Conservation (phyloP, 2,113 vertebrate species). For the Phylloscopus whistleri region DNA sequence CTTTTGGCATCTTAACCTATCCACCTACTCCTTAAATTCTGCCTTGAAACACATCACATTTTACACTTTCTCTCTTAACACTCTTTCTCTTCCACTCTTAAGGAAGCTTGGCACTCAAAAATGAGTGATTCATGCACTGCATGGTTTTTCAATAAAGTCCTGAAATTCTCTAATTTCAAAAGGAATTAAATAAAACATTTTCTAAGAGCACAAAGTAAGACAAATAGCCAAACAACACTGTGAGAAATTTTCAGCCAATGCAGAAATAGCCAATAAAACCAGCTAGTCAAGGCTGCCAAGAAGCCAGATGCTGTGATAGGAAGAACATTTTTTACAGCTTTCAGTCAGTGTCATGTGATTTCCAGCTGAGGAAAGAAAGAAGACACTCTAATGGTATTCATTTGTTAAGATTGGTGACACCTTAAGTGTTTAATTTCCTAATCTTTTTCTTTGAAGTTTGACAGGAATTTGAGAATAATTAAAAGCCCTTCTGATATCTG, state of each 20-base stretch:
- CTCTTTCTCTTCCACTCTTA: not conserved
- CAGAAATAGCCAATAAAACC: not conserved
- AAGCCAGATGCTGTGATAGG: not conserved
- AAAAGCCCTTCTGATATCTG: not conserved
- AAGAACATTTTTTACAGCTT: not conserved
- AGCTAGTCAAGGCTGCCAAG: conserved; percentile 7
- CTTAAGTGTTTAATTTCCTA: not conserved
- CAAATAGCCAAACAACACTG: not conserved
- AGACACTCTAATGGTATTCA: not conserved
- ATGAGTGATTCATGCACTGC: not conserved
- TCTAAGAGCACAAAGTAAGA: not conserved
- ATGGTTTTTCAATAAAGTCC: not conserved
- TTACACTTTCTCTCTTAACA: not conserved
- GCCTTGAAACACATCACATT: not conserved
- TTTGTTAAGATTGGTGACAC: not conserved
- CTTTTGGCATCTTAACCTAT: not conserved
- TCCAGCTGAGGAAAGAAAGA: not conserved
- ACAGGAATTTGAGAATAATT: not conserved
- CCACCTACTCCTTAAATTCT: not conserved
- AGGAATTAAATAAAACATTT: conserved; percentile 12
- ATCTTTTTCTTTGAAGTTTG: not conserved
- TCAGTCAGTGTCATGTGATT: not conserved
- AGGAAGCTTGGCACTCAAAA: not conserved
- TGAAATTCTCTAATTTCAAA: conserved; percentile 5
- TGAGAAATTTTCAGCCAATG: not conserved